Base-by-base conservation (phyloP, 2,888 invertebrate species). In the Entomobrya proxima region DNA sequence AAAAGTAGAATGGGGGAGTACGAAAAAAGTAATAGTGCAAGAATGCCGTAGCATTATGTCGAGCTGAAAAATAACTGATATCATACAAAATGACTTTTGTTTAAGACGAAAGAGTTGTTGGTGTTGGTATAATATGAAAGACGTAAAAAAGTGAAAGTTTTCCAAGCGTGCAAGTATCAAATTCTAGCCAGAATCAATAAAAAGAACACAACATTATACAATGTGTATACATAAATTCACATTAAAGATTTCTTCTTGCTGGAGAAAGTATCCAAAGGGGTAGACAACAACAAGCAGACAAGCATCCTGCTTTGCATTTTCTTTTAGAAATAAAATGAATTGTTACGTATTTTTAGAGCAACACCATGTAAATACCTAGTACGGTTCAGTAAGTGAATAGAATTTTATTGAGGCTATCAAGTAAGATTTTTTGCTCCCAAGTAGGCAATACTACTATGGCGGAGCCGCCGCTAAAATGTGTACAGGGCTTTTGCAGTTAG, bases 151-250 rank as follows among this genome's bases (percentile, higher is more conserved):
- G 40, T 80, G 72, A 58, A 58, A 80, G 80, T 72, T 72, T 69
- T 50, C 52, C 69, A 79, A 79, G 79, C 69, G 80, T 35, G 72
- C 50, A 55, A 72, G 80, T 44, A 80, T 72, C 72, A 21, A 69
- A 80, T 80, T 80, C 52, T 37, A 52, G 69, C 67, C 79, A 67
- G 67, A 79, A 79, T 79, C 79, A 79, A 67, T 67, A 69, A 18
- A 79, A 69, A 52, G 32, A 9, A 55, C 40, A 72, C 27, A 72
- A 47, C 30, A 44, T 24, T 69, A 44, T 44, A 47, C 5, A 72
- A 72, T 44, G 30, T 30, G 44, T 72, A 64, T 37, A n/a, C n/a
- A n/a, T n/a, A 64, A 64, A 35, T 64, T 2, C 64, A 35, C 21
- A 64, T 37, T 64, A 37, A 64, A 64, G 37, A 64, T 64, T 18